Conservation (phyloP, 2,888 invertebrate species). For the Apocheima hispidaria region DNA sequence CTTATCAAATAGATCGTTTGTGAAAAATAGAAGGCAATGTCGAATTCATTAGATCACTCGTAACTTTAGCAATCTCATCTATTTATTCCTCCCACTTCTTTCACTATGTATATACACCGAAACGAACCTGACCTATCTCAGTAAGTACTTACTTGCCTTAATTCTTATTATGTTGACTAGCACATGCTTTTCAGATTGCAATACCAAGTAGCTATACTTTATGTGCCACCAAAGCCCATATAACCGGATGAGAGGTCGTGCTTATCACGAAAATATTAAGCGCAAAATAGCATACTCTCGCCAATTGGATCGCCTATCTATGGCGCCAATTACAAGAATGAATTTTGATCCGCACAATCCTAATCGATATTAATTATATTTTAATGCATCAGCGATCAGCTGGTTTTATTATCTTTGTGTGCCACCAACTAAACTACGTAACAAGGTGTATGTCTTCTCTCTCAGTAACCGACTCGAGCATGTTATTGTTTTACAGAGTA, state of each 20-base stretch:
- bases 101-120: background rate
- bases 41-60: constrained; percentile 11
- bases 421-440: background rate
- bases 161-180: background rate
- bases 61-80: constrained; percentile 3
- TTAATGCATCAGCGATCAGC: no score
- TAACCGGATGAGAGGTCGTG: no score
- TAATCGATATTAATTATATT: no score
- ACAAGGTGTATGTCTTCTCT: background rate
- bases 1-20: constrained; percentile 52
- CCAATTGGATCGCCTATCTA: no score
- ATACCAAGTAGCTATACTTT: no score
- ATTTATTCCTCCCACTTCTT: background rate
- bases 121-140: constrained; percentile 15
- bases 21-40: constrained; percentile 36
- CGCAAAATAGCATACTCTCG: no score
- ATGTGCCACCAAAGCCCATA: no score
- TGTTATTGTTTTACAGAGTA: constrained; percentile 15
- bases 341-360: no score
- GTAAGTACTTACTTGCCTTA: background rate
- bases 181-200: background rate
- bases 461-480: constrained; percentile 4
- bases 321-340: no score
- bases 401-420: no score
- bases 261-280: no score